Percentiles rank a stretch among this genome's conserved stretches.
Evolutionary conservation across 2,113 vertebrate genomes (phyloP).

Genomic region (Spilogale gracilis): DNA sequence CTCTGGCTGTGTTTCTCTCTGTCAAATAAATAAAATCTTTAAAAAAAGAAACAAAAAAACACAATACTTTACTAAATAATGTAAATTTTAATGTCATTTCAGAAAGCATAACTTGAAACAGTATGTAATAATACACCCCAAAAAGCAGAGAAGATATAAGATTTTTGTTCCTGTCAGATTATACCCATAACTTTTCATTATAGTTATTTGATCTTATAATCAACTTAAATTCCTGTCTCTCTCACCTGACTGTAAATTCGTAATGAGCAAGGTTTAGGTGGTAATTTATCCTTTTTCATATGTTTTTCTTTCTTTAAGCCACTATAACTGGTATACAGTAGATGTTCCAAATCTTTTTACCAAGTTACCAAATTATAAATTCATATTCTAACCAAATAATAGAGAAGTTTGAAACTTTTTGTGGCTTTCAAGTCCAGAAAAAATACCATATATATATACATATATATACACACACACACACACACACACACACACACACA

Average conservation of each 20-base stretch:
- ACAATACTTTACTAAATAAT: neutral
- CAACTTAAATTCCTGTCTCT: neutral
- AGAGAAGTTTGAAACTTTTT: neutral
- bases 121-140: neutral
- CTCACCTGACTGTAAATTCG: neutral
- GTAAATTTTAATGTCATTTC: neutral
- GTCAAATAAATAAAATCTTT: too few relatives aligned
- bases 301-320: neutral
- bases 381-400: neutral
- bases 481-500: too few relatives aligned
- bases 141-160: neutral
- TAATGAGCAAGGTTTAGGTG: neutral
- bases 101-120: constrained; percentile 7
- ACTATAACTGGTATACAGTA: neutral
- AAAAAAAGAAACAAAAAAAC: neutral
- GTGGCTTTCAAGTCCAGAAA: neutral
- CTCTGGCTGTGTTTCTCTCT: too few relatives aligned
- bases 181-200: neutral
- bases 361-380: neutral
- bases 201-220: neutral
- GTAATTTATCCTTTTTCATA: neutral
- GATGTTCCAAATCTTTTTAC: neutral
- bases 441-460: neutral
- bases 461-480: too few relatives aligned
- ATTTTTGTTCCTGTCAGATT: neutral